phyloP scores from a whole-genome alignment of 1,140 invertebrate species.

The Bactericera cockerelli region DNA sequence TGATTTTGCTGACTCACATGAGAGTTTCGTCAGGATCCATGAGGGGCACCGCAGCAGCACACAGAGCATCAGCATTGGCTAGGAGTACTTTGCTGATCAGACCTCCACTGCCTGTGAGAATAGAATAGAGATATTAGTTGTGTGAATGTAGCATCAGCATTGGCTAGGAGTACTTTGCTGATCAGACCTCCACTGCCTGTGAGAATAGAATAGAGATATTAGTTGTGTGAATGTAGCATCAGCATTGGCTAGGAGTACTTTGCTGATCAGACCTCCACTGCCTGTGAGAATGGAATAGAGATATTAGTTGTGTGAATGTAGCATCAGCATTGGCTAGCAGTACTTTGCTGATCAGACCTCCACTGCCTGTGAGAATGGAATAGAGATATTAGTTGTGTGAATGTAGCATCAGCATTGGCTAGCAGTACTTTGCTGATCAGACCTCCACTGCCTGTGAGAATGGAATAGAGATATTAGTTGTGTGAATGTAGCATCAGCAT shows the following conservation, averaged over 20 bases:
- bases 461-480: too few relatives aligned
- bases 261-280: conserved; percentile 54
- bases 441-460: conserved; percentile 30
- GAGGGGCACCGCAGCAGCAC: conserved; percentile 81
- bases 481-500: conserved; percentile 85
- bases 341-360: conserved; percentile 72
- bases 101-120: conserved; percentile 28
- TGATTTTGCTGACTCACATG: conserved; percentile 34
- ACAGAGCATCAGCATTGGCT: conserved; percentile 90
- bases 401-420: conserved; percentile 88
- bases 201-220: background rate
- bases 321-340: conserved; percentile 92
- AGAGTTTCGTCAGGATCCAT: conserved; percentile 84
- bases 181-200: conserved; percentile 43
- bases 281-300: background rate
- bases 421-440: conserved; percentile 81
- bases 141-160: conserved; percentile 71
- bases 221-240: conserved; percentile 47
- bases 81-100: conserved; percentile 81
- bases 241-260: conserved; percentile 87
- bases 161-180: conserved; percentile 80
- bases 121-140: background rate
- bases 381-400: background rate
- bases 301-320: background rate
- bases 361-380: background rate